Percentiles rank a stretch among this genome's conserved stretches.
These are phyloP conservation scores for Palloptera scutellata DNA, from an alignment of 2,888 invertebrate genomes.

Conservation along the genomic window DNA sequence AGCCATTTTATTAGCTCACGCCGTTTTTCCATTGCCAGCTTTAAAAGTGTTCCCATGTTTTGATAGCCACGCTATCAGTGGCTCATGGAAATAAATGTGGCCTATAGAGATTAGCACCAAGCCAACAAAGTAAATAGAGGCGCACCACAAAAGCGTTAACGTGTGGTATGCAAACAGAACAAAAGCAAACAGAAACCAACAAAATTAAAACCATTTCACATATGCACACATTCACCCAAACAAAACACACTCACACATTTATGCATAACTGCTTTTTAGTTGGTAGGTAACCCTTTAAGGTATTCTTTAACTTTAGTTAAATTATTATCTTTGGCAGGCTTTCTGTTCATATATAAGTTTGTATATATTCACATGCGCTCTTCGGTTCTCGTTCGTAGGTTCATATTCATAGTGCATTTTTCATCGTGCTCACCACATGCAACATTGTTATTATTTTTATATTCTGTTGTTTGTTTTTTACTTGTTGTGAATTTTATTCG, in stretches of 20 bases:
- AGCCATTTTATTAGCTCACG: slow-evolving; percentile 36
- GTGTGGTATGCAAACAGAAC: not conserved
- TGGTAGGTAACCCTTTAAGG: not conserved
- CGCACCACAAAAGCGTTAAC: slow-evolving; percentile 6
- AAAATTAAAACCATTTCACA: slow-evolving; percentile 15
- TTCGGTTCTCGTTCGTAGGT: too few species aligned
- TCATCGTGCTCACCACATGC: too few species aligned
- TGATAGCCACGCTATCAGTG: slow-evolving; percentile 59
- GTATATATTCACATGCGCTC: too few species aligned
- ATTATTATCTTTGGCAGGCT: slow-evolving; percentile 30
- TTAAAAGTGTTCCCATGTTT: slow-evolving; percentile 60
- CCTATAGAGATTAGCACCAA: slow-evolving; percentile 54
- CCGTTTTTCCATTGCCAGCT: slow-evolving; percentile 56
- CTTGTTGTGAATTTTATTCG: too few species aligned
- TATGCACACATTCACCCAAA: not conserved
- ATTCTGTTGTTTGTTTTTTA: too few species aligned
- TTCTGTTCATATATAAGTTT: slow-evolving; percentile 12
- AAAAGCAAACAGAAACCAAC: slow-evolving; percentile 9
- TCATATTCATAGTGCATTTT: too few species aligned
- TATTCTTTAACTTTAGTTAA: slow-evolving; percentile 7
- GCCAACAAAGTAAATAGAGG: slow-evolving; percentile 2
- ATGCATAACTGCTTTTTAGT: not conserved
- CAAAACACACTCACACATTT: too few species aligned
- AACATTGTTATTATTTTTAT: too few species aligned
- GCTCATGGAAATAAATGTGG: slow-evolving; percentile 60